Conservation (phyloP, 2,797 vertebrate genomes). For the Natrix natrix region DNA sequence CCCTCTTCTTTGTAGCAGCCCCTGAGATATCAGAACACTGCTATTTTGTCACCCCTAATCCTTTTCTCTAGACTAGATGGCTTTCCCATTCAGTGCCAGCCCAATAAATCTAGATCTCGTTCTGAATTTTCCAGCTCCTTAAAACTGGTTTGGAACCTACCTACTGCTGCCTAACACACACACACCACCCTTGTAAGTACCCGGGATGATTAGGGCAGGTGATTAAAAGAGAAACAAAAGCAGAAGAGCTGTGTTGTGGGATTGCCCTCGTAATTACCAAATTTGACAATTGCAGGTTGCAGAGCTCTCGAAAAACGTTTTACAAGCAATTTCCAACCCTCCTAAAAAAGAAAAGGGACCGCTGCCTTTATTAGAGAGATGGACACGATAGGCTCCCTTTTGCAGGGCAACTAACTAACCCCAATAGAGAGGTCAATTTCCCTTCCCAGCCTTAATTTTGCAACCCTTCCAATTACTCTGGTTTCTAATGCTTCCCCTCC, state of each 20-base stretch:
- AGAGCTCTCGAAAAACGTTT: conserved; percentile 50
- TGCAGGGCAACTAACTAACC: too few species aligned
- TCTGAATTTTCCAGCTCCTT: neutral
- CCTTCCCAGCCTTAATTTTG: neutral
- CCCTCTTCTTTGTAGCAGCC: too few species aligned
- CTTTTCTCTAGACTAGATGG: neutral
- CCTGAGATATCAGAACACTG: too few species aligned
- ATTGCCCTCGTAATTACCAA: conserved; percentile 53
- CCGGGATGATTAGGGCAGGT: conserved; percentile 51
- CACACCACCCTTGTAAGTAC: conserved; percentile 43
- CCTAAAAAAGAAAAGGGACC: conserved; percentile 22
- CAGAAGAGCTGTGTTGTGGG: conserved; percentile 30
- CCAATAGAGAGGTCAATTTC: neutral
- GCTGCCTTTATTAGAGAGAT: neutral
- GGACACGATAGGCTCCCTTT: neutral
- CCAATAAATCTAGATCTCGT: neutral
- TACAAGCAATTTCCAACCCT: conserved; percentile 51
- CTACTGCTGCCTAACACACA: neutral
- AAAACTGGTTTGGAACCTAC: neutral
- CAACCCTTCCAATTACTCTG: neutral
- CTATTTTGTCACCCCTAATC: neutral
- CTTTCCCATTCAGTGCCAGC: neutral
- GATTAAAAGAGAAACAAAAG: neutral
- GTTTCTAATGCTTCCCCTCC: neutral
- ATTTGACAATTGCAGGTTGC: conserved; percentile 60